Evolutionary conservation across 2,113 vertebrate species (phyloP).

Genomic region (Formicarius rufipectus): DNA sequence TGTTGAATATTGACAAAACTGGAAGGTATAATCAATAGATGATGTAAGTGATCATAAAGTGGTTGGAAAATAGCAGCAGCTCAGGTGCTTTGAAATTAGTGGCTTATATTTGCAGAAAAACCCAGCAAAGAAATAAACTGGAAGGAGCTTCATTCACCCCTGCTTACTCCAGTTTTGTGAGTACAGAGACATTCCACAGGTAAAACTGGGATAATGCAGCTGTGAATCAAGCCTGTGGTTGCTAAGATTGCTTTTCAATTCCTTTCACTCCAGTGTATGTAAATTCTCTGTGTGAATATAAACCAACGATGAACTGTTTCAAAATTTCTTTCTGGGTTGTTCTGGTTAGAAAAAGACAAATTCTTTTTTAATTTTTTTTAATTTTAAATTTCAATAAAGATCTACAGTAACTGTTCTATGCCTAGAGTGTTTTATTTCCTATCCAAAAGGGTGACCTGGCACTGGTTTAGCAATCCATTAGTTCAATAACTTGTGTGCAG

Average conservation of each 20-base stretch:
- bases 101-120: constrained; percentile 61
- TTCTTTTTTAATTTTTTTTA: background rate
- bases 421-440: constrained; percentile 70
- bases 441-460: background rate
- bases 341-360: constrained; percentile 56
- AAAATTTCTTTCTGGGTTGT: constrained; percentile 64
- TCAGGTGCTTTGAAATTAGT: constrained; percentile 26
- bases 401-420: constrained; percentile 45
- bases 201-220: constrained; percentile 13
- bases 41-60: background rate
- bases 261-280: constrained; percentile 39
- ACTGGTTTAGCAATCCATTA: background rate
- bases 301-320: background rate
- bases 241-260: constrained; percentile 31
- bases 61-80: background rate
- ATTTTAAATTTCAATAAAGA: constrained; percentile 61
- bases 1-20: background rate
- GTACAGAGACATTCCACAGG: background rate
- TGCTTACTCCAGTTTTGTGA: constrained; percentile 6
- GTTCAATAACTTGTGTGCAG: background rate
- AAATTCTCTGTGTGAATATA: constrained; percentile 19
- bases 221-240: constrained; percentile 25
- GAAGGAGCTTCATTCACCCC: constrained; percentile 25
- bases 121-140: constrained; percentile 60
- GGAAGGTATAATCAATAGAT: background rate